Percentiles rank a stretch among this genome's conserved stretches.
Conservation (phyloP, 2,113 vertebrate species). For the Erythrocercus mccallii region DNA sequence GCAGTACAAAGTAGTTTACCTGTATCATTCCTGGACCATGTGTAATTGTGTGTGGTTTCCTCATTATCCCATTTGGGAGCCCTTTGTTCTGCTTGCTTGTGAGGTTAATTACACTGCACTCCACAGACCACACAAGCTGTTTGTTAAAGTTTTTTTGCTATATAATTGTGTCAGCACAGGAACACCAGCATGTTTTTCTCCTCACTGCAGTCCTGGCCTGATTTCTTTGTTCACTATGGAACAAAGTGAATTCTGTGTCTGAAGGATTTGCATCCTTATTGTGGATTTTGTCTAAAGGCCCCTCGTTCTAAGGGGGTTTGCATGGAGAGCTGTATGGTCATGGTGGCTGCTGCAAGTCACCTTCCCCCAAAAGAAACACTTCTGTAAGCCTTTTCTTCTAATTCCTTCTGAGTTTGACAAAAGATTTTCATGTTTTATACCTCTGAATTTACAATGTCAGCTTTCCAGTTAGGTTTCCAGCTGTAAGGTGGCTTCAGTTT, state of each 20-base stretch:
- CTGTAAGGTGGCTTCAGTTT: not conserved
- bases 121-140: not conserved
- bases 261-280: not conserved
- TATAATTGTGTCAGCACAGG: not conserved
- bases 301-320: not conserved
- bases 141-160: not conserved
- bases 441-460: not conserved
- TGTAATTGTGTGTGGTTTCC: not conserved
- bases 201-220: not conserved
- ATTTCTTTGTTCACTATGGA: not conserved
- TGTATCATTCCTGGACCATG: not conserved
- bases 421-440: not conserved
- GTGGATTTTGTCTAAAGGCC: not conserved
- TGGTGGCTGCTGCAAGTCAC: not conserved
- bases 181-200: not conserved
- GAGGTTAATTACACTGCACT: slow-evolving; percentile 1
- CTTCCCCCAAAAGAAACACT: not conserved
- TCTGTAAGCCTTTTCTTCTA: not conserved
- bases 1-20: not conserved
- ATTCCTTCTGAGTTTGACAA: not conserved
- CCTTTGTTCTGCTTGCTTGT: not conserved
- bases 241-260: not conserved
- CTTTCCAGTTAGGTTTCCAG: not conserved
- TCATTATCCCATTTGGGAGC: not conserved
- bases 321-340: rapidly evolving